Evolutionary conservation across 2,888 invertebrate genomes (phyloP), one percentile per base, ranked within the genome.

Genomic region (Athalia cordata): DNA sequence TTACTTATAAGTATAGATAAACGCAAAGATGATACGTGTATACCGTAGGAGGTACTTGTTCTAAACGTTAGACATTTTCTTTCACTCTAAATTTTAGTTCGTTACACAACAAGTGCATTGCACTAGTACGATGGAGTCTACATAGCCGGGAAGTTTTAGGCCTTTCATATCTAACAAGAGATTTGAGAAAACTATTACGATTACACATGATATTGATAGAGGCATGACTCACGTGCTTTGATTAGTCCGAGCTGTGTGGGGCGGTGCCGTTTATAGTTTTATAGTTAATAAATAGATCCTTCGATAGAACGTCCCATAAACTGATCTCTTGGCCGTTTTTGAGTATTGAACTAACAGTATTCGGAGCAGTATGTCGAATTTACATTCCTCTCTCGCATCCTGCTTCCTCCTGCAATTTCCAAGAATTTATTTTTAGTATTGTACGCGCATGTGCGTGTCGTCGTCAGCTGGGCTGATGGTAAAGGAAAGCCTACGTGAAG

Each of bases 371-470:
- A 72, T 45, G 57, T 72, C n/a, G 5, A 15, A 59, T 45, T 29
- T 13, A 72, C n/a, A 47, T 72, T 72, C 59, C 47, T 72, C 9
- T 13, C 59, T 47, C 47, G 45, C 52, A 8, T 15, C n/a, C 72
- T 13, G 59, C 13, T 72, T 72, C 72, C 72, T 72, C 59, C 59
- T 72, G 59, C 72, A 47, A 15, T 62, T 72, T 45, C 68, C 45
- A 49, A 47, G 70, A 77, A 72, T 77, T 67, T 70, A 70, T 77
- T 70, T 68, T 77, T 77, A 70, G 77, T 77, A 77, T 59, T 29
- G 47, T 50, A 49, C 11, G 29, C 61, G 47, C 77, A 43, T 43
- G 45, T 66, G 29, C 7, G 29, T 59, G 45, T 59, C 57, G 9
- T 55, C 55, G 55, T 11, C 11, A 52, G 61, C 3, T 9, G 13